Percentiles rank a stretch among this genome's conserved stretches.
Evolutionary conservation across 2,888 invertebrate species (phyloP).

Genomic region (Tryphoninae sp.): DNA sequence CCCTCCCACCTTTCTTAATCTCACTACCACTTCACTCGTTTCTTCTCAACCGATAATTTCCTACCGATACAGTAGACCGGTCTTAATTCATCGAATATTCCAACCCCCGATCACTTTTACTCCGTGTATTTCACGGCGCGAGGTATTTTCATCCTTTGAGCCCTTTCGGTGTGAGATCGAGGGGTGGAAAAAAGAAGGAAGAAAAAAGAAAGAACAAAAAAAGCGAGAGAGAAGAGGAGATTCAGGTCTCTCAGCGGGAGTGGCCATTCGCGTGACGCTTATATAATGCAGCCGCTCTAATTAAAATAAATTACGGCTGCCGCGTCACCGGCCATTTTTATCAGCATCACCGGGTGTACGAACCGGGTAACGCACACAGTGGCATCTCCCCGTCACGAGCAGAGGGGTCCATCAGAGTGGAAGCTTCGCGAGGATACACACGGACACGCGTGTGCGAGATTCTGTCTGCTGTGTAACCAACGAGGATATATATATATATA

Average conservation of each 20-base stretch:
- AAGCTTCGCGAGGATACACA: slow-evolving; percentile 37
- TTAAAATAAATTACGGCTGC: slow-evolving; percentile 80
- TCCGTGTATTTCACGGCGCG: slow-evolving; percentile 2
- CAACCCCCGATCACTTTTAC: slow-evolving; percentile 34
- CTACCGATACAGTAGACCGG: background rate
- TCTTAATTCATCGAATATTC: background rate
- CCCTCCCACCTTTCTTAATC: too few relatives aligned
- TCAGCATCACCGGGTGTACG: slow-evolving; percentile 55
- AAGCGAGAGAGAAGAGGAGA: background rate
- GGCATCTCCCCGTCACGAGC: slow-evolving; percentile 22
- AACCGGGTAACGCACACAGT: background rate
- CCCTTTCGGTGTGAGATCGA: slow-evolving; percentile 72
- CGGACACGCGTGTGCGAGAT: slow-evolving; percentile 11
- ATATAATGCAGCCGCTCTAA: slow-evolving; percentile 80
- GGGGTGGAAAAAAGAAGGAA: background rate
- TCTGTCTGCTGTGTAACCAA: slow-evolving; percentile 64
- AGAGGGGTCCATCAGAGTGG: slow-evolving; percentile 37
- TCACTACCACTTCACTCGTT: background rate
- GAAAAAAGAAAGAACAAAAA: background rate
- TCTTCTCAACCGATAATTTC: background rate
- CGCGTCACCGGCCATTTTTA: slow-evolving; percentile 70
- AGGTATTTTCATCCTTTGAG: slow-evolving; percentile 71
- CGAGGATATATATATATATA: slow-evolving; percentile 29
- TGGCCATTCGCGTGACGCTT: slow-evolving; percentile 68
- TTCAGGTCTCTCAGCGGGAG: slow-evolving; percentile 48